Base-by-base conservation (phyloP, 1,140 invertebrate genomes). In the Leptonema lineaticorne region DNA sequence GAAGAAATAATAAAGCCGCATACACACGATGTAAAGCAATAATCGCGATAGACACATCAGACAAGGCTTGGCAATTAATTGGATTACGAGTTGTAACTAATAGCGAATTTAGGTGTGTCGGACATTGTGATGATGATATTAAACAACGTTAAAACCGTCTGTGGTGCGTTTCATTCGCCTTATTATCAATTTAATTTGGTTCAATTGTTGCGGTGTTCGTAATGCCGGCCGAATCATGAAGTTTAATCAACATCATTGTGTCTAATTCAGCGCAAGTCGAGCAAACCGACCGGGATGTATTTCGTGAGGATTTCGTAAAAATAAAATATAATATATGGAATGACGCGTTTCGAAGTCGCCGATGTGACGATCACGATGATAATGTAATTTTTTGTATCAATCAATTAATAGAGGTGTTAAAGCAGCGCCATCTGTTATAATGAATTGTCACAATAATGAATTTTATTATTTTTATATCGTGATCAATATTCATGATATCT, bases 141-240 rank as follows among this genome's bases (percentile, higher is more conserved):
- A 53, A 53, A 53, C 27, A 53, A 53, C 50, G 24, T 18, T 14
- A 11, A 48, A 41, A 41, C 11, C 37, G 37, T 41, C 37, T 41
- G 16, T 41, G 37, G 37, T 41, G 37, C 37, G 37, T 41, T 41
- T 53, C 50, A 24, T 24, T 53, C 46, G 16, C 20, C 50, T 53
- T 53, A 53, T 53, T 53, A 53, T 53, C 50, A 53, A 53, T 53
- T 53, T 53, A 53, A 53, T 53, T 53, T 53, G 22, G 50, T 26
- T 53, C 50, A 53, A 53, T 53, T 53, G 50, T 53, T 24, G n/a
- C 27, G 50, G 24, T 53, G 50, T 53, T 53, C 50, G 50, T 24
- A 53, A 53, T 22, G 50, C 50, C 27, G 20, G 50, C 22, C 22
- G 22, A 53, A 53, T 53, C 50, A 24, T 53, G 50, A 24, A 53